Percentiles rank a stretch among this genome's conserved stretches.
Evolutionary conservation across 2,797 vertebrate species (phyloP).

Genomic region (Aphelocoma californica): DNA sequence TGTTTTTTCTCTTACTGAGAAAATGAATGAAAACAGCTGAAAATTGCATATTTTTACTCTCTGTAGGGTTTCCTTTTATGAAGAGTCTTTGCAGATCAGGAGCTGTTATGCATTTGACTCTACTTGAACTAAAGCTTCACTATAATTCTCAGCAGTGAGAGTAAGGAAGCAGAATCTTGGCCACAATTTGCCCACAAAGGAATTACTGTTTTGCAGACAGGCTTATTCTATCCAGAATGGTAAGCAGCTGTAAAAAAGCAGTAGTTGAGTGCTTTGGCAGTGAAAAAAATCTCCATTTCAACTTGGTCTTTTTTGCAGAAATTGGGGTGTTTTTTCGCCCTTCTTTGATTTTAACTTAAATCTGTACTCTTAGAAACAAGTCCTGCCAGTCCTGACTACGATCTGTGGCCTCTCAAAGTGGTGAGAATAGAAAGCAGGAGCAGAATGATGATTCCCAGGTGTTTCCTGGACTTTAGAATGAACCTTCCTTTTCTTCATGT

Average conservation of each 20-base stretch:
- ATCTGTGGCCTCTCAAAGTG: not conserved
- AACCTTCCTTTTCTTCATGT: not conserved
- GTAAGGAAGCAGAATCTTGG: not conserved
- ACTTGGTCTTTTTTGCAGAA: not conserved
- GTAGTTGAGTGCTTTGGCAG: not conserved
- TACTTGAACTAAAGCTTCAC: not conserved
- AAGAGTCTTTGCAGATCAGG: slow-evolving; percentile 10
- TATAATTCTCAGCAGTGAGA: not conserved
- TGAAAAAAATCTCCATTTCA: not conserved
- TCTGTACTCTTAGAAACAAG: not conserved
- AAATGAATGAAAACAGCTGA: slow-evolving; percentile 27
- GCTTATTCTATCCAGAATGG: slow-evolving; percentile 7
- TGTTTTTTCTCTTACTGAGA: not conserved
- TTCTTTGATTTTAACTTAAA: not conserved
- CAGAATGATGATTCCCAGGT: not conserved
- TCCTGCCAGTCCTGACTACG: not conserved
- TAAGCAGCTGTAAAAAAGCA: slow-evolving; percentile 15
- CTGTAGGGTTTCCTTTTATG: slow-evolving; percentile 4
- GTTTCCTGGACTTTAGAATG: not conserved
- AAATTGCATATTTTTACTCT: not conserved
- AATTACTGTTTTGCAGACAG: slow-evolving; percentile 1
- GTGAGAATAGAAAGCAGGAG: not conserved
- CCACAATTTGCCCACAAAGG: not conserved
- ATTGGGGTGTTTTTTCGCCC: rapidly evolving
- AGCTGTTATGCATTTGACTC: not conserved